Evolutionary conservation across 2,113 vertebrate species (phyloP), one percentile per base, ranked within the genome.

Genomic region (Toxotes chatareus): DNA sequence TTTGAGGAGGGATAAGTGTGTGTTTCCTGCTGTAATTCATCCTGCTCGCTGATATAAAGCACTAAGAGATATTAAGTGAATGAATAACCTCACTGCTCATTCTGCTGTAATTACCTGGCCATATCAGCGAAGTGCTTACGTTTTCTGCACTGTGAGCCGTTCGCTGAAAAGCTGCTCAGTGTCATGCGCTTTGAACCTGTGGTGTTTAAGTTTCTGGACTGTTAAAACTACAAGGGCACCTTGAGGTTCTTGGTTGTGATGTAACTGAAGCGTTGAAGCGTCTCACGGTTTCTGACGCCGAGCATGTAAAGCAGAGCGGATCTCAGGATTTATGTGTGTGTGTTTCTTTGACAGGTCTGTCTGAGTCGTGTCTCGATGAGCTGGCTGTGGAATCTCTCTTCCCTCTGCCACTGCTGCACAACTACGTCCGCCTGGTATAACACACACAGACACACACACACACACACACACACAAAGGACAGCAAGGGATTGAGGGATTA

Each of bases 351-450:
- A 83, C 90, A 99, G 98, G 97, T 89, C 95, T 98, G 89, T 95
- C 93, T 44, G 96, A 98, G 93, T 96, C 95, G 69, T 96, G 94
- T 90, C 95, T 99, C 49, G 96, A 97, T 79, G 97, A 97, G 82
- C 91, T 97, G 89, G 96, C 96, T 60, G 96, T 99, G 0, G 92
- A 97, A 57, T 97, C 97, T 63, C 96, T 97, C 94, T 95, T 99
- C 86, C 96, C 96, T 31, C 96, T 99, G 87, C 97, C 96, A 47
- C 95, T 96, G 83, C 95, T 99, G 69, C 96, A 98, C 93, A 99
- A 99, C 94, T 99, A 97, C 88, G 95, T 98, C 73, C 95, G 97
- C 89, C 95, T 99, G 96, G 98, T 99, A 95, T 32, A 27, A 76
- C 66, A 73, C 70, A 74, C 80, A 74, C 55, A 81, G 78, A 76